Evolutionary conservation across 2,888 invertebrate species (phyloP), one percentile per base, ranked within the genome.

Genomic region (Taphrorychus bicolor): DNA sequence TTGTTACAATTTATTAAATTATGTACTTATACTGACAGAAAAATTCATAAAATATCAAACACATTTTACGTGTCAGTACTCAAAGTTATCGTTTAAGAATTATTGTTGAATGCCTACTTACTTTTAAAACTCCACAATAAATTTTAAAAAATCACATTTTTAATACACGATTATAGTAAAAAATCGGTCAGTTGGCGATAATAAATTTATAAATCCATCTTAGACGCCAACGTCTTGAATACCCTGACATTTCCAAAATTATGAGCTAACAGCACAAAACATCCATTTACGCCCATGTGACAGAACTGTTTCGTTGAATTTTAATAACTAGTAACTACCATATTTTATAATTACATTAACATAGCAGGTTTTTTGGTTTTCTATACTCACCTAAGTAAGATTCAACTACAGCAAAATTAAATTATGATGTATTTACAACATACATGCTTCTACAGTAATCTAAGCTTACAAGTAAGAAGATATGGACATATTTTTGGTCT

Each of bases 401-500:
- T n/a, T n/a, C n/a, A n/a, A n/a, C n/a, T 11, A 32, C 32, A 32
- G 32, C 11, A 32, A 32, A 32, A 32, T 32, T 11, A 9, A 32
- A 32, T 32, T 32, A 32, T 32, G 32, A 32, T 32, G 32, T 32
- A 32, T 32, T 32, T 32, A 32, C 32, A 32, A 32, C 32, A 32
- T 32, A 32, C 32, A 32, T 32, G n/a, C n/a, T n/a, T n/a, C n/a
- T n/a, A n/a, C n/a, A n/a, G n/a, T n/a, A 32, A 9, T 32, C 32
- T 7, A 32, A 32, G 32, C 9, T 32, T 45, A 45, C 32, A 32
- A 3, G 14, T 17, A 16, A 7, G 17, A 45, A 3, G 45, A 45
- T 45, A 45, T 45, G 45, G 45, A 45, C 45, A 45, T 45, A 32
- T 45, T 45, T 45, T 45, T 45, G 45, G 45, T 45, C 45, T 14